Evolutionary conservation across 2,797 vertebrate species (phyloP), one percentile per base, ranked within the genome.

Genomic region (Falco novaeseelandiae): DNA sequence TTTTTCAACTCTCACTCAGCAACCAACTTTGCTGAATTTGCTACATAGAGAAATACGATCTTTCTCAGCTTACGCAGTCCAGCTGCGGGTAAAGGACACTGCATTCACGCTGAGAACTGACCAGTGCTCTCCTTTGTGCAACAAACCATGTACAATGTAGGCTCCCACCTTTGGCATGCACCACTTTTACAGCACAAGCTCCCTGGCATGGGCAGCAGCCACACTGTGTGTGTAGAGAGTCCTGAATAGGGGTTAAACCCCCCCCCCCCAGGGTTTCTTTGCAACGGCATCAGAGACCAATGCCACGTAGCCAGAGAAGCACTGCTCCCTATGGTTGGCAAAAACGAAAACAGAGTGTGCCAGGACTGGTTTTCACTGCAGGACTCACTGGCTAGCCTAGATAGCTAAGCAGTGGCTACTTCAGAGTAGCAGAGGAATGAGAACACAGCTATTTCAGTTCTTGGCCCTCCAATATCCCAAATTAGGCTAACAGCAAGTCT

Each of bases 391-490:
- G 91, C 94, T 70, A 84, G 94, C 76, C 73, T 44, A 32, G 78
- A 89, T 10, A 87, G 74, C 89, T 79, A 66, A 93, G 91, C 91
- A 96, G 92, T 87, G 95, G 95, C 94, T 96, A 96, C 96, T 95
- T 93, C 83, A 93, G 94, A 94, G 95, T 82, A 87, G 89, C 94
- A 96, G 59, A 88, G 91, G 92, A 95, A 95, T 96, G 96, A 96
- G 92, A 85, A 94, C 89, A 87, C 57, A 87, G 84, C 79, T 97
- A 96, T 97, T 97, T 96, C 96, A 96, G 91, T 96, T 95, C 84
- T 89, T 91, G 91, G 94, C 95, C 96, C 76, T 96, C 87, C 85
- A 21, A 83, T 85, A 93, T 92, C 91, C 91, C 79, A 95, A 96
- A 96, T 96, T 96, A 97, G 72, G 84, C 91, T 93, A 94, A 89